phyloP scores from a whole-genome alignment of 2,888 invertebrate genomes.

The Chrysopilus asiliformis region DNA sequence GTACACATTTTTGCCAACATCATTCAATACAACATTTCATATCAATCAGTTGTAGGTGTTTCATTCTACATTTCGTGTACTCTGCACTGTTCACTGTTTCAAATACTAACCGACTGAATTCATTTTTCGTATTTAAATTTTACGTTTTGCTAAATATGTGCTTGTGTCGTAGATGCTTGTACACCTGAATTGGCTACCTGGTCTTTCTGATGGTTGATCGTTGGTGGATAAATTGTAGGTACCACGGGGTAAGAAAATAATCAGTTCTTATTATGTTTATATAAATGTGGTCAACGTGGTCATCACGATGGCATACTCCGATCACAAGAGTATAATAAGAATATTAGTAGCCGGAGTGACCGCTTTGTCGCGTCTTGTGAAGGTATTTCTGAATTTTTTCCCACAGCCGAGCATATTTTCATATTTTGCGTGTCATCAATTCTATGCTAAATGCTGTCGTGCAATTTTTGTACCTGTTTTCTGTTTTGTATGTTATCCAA shows the following conservation, averaged over 20 bases:
- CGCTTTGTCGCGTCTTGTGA: slow-evolving; percentile 2
- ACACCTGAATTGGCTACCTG: no score
- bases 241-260: background rate
- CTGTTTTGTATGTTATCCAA: slow-evolving; percentile 6
- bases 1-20: background rate
- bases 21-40: background rate
- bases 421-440: background rate
- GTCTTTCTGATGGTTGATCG: no score
- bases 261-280: background rate
- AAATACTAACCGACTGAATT: no score
- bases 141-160: no score
- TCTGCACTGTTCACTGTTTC: no score
- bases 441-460: background rate
- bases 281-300: slow-evolving; percentile 3
- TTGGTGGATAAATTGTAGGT: no score
- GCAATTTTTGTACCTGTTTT: background rate
- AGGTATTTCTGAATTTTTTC: slow-evolving; percentile 9
- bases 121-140: no score
- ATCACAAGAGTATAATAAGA: background rate
- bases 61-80: background rate
- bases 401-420: slow-evolving; percentile 5
- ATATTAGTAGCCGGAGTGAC: background rate
- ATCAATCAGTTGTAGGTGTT: background rate
- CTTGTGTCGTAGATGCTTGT: background rate
- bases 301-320: slow-evolving; percentile 8